A percentile compares a stretch with the other conserved stretches of the same genome.
phyloP scores from a whole-genome alignment of 2,113 vertebrate species.

The Corydoras maculifer region DNA sequence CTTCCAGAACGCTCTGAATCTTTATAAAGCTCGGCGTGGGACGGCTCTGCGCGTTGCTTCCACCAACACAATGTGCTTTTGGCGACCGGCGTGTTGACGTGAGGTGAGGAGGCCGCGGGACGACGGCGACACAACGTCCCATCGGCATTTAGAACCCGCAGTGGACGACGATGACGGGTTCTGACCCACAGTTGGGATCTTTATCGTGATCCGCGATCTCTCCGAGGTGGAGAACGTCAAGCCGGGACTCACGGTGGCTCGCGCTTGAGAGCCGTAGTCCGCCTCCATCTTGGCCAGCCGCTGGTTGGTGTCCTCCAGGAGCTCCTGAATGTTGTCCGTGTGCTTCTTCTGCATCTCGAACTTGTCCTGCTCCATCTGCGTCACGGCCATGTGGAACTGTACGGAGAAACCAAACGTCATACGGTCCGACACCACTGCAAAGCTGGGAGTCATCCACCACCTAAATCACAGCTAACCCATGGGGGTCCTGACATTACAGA shows the following conservation, averaged over 20 bases:
- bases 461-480: too few relatives aligned
- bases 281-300: conserved; percentile 81
- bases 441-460: too few relatives aligned
- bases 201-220: not conserved
- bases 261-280: conserved; percentile 71
- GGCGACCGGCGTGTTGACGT: too few relatives aligned
- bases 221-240: not conserved
- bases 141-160: too few relatives aligned
- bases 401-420: not conserved
- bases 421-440: too few relatives aligned
- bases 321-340: conserved; percentile 79
- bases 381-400: conserved; percentile 75
- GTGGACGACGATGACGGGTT: too few relatives aligned
- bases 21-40: conserved; percentile 53
- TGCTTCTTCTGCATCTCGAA: conserved; percentile 81
- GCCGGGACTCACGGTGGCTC: conserved; percentile 70
- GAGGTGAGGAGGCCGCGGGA: too few relatives aligned
- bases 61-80: not conserved
- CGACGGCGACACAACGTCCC: too few relatives aligned
- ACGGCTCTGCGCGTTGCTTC: not conserved
- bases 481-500: too few relatives aligned
- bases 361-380: conserved; percentile 90
- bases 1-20: conserved; percentile 53
- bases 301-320: conserved; percentile 81
- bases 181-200: too few relatives aligned